Evolutionary conservation across 2,113 vertebrate genomes (phyloP).

Genomic region (Elaphurus davidianus): DNA sequence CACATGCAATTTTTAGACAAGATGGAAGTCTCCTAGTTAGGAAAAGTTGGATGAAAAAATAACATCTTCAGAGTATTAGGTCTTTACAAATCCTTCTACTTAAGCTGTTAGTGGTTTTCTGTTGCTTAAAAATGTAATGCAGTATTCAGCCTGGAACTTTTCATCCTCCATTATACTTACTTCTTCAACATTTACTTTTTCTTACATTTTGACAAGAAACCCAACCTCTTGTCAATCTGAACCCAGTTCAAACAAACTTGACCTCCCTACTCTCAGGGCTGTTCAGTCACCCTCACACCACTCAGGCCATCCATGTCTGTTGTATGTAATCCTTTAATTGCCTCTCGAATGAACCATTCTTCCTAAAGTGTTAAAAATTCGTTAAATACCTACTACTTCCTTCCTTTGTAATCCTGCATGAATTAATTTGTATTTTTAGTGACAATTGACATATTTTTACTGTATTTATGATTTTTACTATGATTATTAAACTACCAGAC

Average conservation of each 20-base stretch:
- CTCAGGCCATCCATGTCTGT: neutral
- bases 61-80: neutral
- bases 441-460: neutral
- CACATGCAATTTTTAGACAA: neutral
- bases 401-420: neutral
- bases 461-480: neutral
- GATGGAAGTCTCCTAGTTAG: neutral
- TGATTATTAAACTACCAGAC: neutral
- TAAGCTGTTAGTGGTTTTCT: neutral
- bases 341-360: accelerated
- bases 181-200: neutral
- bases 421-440: neutral
- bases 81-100: neutral
- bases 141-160: neutral
- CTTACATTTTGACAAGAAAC: neutral
- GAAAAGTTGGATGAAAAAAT: neutral
- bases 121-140: neutral
- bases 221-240: neutral
- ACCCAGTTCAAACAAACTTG: neutral
- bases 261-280: neutral
- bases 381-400: neutral
- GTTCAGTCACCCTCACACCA: neutral
- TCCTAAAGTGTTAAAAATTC: neutral
- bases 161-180: neutral
- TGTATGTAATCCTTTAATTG: neutral